phyloP scores from a whole-genome alignment of 2,888 invertebrate genomes.

The Cephonodes hylas region DNA sequence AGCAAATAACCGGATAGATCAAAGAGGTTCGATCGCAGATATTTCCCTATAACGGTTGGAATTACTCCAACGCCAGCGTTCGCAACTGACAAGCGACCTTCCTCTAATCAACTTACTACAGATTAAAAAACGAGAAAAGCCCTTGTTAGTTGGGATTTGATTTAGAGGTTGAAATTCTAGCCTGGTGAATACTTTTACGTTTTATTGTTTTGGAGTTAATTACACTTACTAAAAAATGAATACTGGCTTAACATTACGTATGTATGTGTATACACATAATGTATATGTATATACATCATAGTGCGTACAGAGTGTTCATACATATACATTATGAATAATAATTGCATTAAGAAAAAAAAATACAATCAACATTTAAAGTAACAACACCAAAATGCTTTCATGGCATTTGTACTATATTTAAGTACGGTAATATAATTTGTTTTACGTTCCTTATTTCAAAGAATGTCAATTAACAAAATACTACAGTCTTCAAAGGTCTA shows the following conservation, averaged over 20 bases:
- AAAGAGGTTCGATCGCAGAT: not conserved
- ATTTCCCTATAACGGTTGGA: not conserved
- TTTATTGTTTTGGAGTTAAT: too few species aligned
- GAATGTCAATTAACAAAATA: not conserved
- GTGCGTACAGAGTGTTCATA: too few species aligned
- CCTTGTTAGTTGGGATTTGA: not conserved
- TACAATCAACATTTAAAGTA: too few species aligned
- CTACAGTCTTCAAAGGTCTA: too few species aligned
- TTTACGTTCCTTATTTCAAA: not conserved
- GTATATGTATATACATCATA: too few species aligned
- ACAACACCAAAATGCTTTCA: not conserved
- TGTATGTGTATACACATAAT: too few species aligned
- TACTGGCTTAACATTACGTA: too few species aligned
- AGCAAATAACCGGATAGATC: conserved; percentile 1
- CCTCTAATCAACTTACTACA: not conserved
- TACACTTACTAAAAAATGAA: too few species aligned
- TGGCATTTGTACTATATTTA: not conserved
- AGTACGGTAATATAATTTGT: not conserved
- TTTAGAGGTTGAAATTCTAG: not conserved
- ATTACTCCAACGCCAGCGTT: not conserved
- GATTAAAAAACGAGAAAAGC: not conserved
- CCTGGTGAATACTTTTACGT: not conserved
- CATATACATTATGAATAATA: not conserved
- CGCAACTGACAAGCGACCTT: not conserved
- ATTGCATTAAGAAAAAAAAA: not conserved